These are phyloP conservation scores for Sebastes itinus DNA, from an alignment of 2,797 vertebrate species.

Conservation along the genomic window DNA sequence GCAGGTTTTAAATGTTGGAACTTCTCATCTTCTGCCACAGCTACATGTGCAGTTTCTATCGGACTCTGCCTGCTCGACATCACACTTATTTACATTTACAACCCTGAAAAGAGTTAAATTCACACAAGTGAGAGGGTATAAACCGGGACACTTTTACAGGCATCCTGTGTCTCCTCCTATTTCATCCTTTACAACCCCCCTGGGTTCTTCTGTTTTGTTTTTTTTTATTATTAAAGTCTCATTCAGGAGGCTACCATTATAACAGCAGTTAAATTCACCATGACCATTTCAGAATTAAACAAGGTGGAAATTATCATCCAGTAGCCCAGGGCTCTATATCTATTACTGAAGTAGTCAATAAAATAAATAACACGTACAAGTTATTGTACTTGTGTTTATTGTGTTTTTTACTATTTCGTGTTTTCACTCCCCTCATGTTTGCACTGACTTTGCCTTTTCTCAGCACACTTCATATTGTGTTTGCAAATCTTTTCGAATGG, in stretches of 20 bases:
- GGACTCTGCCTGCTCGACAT: neutral
- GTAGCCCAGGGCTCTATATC: constrained; percentile 12
- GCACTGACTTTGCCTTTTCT: constrained; percentile 26
- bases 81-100: constrained; percentile 39
- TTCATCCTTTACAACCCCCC: constrained; percentile 55
- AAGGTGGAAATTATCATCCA: constrained; percentile 32
- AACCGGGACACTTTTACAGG: constrained; percentile 56
- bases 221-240: constrained; percentile 55
- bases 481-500: constrained; percentile 56
- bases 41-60: neutral
- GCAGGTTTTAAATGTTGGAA: constrained; percentile 24
- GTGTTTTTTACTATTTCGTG: neutral
- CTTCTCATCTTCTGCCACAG: constrained; percentile 16
- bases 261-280: constrained; percentile 44
- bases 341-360: constrained; percentile 8
- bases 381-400: constrained; percentile 2
- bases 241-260: constrained; percentile 50
- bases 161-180: constrained; percentile 54
- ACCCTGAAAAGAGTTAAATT: constrained; percentile 32
- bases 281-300: constrained; percentile 46
- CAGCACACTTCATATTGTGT: constrained; percentile 47
- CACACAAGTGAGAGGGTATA: constrained; percentile 38
- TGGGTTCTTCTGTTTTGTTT: constrained; percentile 37
- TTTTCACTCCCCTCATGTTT: constrained; percentile 17
- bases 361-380: constrained; percentile 18